phyloP scores from a whole-genome alignment of 2,888 invertebrate species.

The Monoplex corrugatus region DNA sequence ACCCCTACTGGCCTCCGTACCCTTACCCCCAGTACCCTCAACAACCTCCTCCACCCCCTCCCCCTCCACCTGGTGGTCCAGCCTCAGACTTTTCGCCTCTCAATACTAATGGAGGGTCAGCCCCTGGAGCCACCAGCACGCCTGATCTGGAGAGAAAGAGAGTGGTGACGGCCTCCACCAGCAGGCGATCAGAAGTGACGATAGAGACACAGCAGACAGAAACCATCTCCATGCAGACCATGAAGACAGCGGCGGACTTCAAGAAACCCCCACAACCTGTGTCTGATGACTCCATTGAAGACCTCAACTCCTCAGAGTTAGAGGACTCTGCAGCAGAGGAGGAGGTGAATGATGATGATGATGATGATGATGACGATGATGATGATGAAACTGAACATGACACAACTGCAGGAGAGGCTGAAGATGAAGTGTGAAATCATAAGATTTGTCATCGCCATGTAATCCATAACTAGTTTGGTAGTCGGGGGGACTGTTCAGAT shows the following conservation, averaged over 20 bases:
- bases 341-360: background rate
- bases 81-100: constrained; percentile 67
- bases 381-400: background rate
- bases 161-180: constrained; percentile 43
- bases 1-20: constrained; percentile 44
- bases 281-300: constrained; percentile 34
- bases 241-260: background rate
- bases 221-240: constrained; percentile 38
- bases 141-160: constrained; percentile 46
- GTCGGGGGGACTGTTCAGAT: background rate
- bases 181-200: constrained; percentile 54
- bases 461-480: no score
- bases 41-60: constrained; percentile 20
- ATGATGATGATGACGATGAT: background rate
- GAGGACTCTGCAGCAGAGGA: constrained; percentile 24
- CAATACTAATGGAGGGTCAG: constrained; percentile 55
- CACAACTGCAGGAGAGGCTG: constrained; percentile 12
- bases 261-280: background rate
- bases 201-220: constrained; percentile 58
- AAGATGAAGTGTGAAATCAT: constrained; percentile 31
- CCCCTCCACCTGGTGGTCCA: constrained; percentile 37
- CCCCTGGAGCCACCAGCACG: constrained; percentile 50
- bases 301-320: constrained; percentile 34
- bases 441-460: no score
- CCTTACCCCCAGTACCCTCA: constrained; percentile 44